phyloP scores from a whole-genome alignment of 2,797 vertebrate species.

The Smutsia temminckii region DNA sequence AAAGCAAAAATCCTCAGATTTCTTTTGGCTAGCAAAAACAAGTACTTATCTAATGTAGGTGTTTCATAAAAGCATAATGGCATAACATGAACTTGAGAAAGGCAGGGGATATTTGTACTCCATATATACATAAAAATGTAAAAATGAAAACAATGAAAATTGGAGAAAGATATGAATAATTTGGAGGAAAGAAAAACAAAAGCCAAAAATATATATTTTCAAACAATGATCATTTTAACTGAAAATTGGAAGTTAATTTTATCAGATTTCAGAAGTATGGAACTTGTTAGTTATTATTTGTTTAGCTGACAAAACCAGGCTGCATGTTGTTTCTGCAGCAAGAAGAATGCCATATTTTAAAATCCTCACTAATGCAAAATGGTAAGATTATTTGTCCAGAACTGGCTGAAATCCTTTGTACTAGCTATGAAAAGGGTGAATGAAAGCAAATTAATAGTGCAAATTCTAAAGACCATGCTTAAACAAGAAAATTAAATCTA shows the following conservation, averaged over 20 bases:
- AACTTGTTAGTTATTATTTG: not conserved
- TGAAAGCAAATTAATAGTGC: not conserved
- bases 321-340: not conserved
- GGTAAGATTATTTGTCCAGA: not conserved
- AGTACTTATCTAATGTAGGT: not conserved
- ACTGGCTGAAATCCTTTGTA: not conserved
- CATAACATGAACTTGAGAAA: not conserved
- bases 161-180: not conserved
- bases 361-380: conserved; percentile 28
- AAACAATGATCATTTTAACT: conserved; percentile 50
- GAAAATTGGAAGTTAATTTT: not conserved
- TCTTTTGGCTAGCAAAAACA: not conserved
- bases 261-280: not conserved
- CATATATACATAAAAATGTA: not conserved
- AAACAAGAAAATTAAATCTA: not conserved
- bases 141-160: conserved; percentile 61
- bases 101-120: not conserved
- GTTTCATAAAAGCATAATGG: not conserved
- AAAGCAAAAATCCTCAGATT: not conserved
- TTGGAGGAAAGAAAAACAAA: not conserved
- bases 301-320: not conserved
- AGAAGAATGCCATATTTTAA: not conserved
- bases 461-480: conserved; percentile 1
- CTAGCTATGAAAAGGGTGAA: not conserved
- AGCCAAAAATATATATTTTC: not conserved